A percentile compares a stretch with the other conserved stretches of the same genome.
Evolutionary conservation across 1,140 invertebrate genomes (phyloP).

Genomic region (Bombus impatiens): DNA sequence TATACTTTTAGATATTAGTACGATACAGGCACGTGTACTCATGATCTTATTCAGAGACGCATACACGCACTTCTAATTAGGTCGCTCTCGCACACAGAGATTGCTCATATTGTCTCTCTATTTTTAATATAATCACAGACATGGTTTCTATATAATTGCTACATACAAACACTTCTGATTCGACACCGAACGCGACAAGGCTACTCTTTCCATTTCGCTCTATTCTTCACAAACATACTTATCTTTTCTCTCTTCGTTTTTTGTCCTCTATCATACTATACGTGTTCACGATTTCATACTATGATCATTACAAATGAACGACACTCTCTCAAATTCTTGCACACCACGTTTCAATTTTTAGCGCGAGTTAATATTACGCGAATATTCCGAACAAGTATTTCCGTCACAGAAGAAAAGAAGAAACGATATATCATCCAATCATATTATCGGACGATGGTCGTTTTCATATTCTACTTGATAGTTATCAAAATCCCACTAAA

Average conservation of each 20-base stretch:
- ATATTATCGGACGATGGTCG: neutral
- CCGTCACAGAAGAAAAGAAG: neutral
- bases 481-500: neutral
- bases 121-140: constrained; percentile 77
- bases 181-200: constrained; percentile 67
- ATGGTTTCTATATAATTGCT: constrained; percentile 74
- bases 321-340: constrained; percentile 6
- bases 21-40: constrained; percentile 4
- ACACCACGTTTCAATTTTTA: neutral
- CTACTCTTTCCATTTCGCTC: constrained; percentile 1
- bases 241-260: neutral
- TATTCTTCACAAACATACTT: constrained; percentile 12
- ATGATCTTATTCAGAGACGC: neutral
- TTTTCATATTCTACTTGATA: neutral
- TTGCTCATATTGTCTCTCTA: constrained; percentile 73
- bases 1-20: constrained; percentile 55
- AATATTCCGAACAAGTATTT: neutral
- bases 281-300: neutral
- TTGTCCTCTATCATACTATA: neutral
- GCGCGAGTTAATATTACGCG: neutral
- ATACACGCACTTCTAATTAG: constrained; percentile 59
- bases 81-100: constrained; percentile 63
- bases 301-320: neutral
- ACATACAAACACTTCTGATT: constrained; percentile 72
- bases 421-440: neutral